Evolutionary conservation across 2,888 invertebrate species (phyloP).

Genomic region (Chromoteleia sp.): DNA sequence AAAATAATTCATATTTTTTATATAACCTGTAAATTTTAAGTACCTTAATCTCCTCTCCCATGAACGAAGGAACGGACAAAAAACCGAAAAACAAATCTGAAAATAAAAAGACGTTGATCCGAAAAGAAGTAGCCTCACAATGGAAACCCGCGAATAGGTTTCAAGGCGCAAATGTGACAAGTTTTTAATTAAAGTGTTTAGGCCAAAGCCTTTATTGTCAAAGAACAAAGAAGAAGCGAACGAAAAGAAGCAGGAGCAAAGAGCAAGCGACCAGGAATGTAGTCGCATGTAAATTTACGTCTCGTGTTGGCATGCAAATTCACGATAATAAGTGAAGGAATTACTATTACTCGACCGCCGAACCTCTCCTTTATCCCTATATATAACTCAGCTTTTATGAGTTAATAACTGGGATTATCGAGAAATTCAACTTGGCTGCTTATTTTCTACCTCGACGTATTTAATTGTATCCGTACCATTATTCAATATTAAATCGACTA

Average conservation of each 20-base stretch:
- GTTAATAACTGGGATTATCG: conserved; percentile 84
- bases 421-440: conserved; percentile 80
- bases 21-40: conserved; percentile 29
- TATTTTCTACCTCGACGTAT: conserved; percentile 50
- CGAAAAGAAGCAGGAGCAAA: conserved; percentile 24
- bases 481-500: conserved; percentile 32
- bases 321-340: conserved; percentile 82
- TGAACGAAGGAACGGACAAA: background rate
- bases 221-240: conserved; percentile 65
- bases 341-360: no score
- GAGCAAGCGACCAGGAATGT: conserved; percentile 41
- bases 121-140: conserved; percentile 26
- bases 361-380: conserved; percentile 77
- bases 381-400: conserved; percentile 81
- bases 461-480: conserved; percentile 9
- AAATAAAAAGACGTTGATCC: conserved; percentile 23
- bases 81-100: conserved; percentile 1
- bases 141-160: conserved; percentile 39
- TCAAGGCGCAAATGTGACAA: conserved; percentile 74
- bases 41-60: conserved; percentile 6
- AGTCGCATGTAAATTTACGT: conserved; percentile 2
- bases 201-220: conserved; percentile 80
- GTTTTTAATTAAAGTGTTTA: conserved; percentile 83
- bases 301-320: conserved; percentile 82
- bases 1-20: conserved; percentile 41